phyloP scores from a whole-genome alignment of 2,797 vertebrate species.

The Acestrorhynchus altus region DNA sequence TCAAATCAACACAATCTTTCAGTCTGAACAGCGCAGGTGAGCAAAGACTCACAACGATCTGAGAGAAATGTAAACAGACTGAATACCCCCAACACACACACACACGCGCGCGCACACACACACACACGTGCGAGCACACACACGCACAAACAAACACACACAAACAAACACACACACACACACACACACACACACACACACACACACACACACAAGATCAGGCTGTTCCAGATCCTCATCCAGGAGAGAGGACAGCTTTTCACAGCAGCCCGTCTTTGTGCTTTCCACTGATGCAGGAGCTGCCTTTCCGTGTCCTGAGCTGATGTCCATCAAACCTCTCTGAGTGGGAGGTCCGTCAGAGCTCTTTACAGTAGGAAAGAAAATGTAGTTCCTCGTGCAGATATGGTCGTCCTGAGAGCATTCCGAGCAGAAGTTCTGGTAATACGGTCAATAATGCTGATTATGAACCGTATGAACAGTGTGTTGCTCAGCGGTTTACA shows the following conservation, averaged over 20 bases:
- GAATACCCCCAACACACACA: not conserved
- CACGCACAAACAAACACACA: too few relatives aligned
- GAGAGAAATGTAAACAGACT: not conserved
- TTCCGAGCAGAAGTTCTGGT: not conserved
- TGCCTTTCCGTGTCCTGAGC: not conserved
- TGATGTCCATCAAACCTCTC: not conserved
- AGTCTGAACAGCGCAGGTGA: not conserved
- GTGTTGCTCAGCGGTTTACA: too few relatives aligned
- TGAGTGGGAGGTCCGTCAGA: not conserved
- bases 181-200: too few relatives aligned
- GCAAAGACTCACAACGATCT: not conserved
- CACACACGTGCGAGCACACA: too few relatives aligned
- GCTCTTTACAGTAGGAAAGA: not conserved
- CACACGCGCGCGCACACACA: not conserved
- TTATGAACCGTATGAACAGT: too few relatives aligned
- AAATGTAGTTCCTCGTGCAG: not conserved
- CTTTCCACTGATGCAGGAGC: not conserved
- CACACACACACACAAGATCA: not conserved
- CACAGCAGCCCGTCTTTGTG: slow-evolving; percentile 3
- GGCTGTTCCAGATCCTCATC: not conserved
- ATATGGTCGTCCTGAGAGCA: not conserved
- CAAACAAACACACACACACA: too few relatives aligned
- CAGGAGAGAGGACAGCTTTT: not conserved
- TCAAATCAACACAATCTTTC: not conserved
- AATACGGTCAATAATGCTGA: too few relatives aligned